phyloP scores from a whole-genome alignment of 1,140 invertebrate species.

The Probaryconus sp. region DNA sequence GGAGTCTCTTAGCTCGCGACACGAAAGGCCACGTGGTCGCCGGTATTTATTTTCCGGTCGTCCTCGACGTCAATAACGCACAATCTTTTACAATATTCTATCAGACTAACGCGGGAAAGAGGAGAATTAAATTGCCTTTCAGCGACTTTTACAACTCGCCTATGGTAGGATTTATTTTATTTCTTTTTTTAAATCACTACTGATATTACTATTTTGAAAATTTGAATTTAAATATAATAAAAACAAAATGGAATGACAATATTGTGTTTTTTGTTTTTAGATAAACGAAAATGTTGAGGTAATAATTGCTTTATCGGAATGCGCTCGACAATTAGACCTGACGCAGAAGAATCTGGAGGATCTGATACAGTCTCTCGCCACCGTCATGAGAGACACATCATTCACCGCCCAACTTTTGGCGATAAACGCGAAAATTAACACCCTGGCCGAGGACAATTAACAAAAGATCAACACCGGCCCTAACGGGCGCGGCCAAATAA shows the following conservation, averaged over 20 bases:
- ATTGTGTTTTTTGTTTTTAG: too few species aligned
- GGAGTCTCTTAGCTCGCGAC: slow-evolving; percentile 88
- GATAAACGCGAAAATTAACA: slow-evolving; percentile 86
- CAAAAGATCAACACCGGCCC: slow-evolving; percentile 62
- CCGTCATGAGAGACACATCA: slow-evolving; percentile 84
- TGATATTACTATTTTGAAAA: too few species aligned
- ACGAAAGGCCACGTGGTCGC: slow-evolving; percentile 88
- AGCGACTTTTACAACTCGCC: slow-evolving; percentile 81
- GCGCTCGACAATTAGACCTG: slow-evolving; percentile 85
- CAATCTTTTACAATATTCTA: slow-evolving; percentile 88
- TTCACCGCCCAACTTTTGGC: slow-evolving; percentile 85
- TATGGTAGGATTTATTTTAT: slow-evolving; percentile 78
- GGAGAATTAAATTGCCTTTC: slow-evolving; percentile 85
- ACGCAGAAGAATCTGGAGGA: slow-evolving; percentile 81
- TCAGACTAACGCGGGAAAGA: slow-evolving; percentile 82
- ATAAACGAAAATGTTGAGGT: slow-evolving; percentile 72
- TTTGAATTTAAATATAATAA: too few species aligned
- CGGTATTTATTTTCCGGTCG: slow-evolving; percentile 89
- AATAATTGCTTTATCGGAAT: slow-evolving; percentile 80
- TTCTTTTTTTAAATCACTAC: slow-evolving; percentile 7
- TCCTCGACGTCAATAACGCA: slow-evolving; percentile 80
- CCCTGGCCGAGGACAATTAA: slow-evolving; percentile 87
- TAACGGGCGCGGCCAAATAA: slow-evolving; percentile 50
- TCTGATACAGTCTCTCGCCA: slow-evolving; percentile 82
- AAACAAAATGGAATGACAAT: too few species aligned